Conservation (phyloP, 2,888 invertebrate species). For the Lasius platythorax region DNA sequence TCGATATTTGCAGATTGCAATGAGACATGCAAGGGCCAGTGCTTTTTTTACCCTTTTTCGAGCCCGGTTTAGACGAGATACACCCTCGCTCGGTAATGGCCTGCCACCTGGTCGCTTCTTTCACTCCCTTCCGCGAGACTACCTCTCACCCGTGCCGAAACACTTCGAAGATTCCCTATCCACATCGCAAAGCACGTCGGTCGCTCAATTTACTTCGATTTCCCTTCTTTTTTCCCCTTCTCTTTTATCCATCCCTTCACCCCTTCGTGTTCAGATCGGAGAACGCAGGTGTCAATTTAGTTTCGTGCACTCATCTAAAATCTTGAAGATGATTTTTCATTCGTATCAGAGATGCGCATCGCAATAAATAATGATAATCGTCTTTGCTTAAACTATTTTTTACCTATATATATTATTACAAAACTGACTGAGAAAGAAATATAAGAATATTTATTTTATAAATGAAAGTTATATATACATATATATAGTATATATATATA, state of each 20-base stretch:
- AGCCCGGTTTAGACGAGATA: conserved; percentile 75
- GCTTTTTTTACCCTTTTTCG: conserved; percentile 69
- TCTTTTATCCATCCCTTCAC: conserved; percentile 52
- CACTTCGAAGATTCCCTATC: conserved; percentile 70
- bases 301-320: conserved; percentile 62
- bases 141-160: conserved; percentile 68
- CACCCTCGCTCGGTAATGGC: conserved; percentile 77
- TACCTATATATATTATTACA: neutral
- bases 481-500: too few species aligned
- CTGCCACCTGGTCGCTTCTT: conserved; percentile 59
- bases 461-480: too few species aligned
- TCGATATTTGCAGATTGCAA: conserved; percentile 79
- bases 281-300: conserved; percentile 81
- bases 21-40: conserved; percentile 77
- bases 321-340: conserved; percentile 9
- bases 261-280: conserved; percentile 57
- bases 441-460: too few species aligned
- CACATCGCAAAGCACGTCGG: conserved; percentile 71
- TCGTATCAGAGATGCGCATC: neutral
- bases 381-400: neutral
- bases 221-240: conserved; percentile 35
- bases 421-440: too few species aligned
- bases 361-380: neutral
- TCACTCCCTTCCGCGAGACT: conserved; percentile 61
- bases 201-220: conserved; percentile 78